Evolutionary conservation across 2,797 vertebrate genomes (phyloP), one percentile per base, ranked within the genome.

Genomic region (Balearica regulorum): DNA sequence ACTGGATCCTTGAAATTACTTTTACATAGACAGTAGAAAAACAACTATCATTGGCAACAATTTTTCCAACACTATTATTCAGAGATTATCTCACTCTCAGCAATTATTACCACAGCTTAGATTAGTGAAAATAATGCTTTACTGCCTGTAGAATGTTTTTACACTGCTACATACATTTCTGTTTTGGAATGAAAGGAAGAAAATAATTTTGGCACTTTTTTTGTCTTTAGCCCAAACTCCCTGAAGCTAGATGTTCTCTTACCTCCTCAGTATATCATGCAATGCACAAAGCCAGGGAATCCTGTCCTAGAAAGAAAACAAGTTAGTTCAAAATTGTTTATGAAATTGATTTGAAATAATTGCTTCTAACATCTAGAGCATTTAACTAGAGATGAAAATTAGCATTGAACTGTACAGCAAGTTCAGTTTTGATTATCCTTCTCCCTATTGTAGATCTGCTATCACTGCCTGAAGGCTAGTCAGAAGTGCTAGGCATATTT

Each of bases 221-320:
- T 44, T 57, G 21, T 57, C 43, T 49, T 64, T 15, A 75, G 24
- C 20, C 29, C 37, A 39, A 64, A 61, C 9, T 49, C 31, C 21
- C 46, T 60, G 64, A 44, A 93, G 41, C 4, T 19, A 21, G 26
- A 28, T 25, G 49, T 49, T 80, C 22, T 95, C 97, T 98, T 98
- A 99, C 99, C 98, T 98, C 86, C 98, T 89, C 85, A 99, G 97
- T 87, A 99, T 95, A 85, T 98, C 97, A 90, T 99, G 99, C 79
- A 99, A 95, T 64, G 91, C 96, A 82, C 98, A 98, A 90, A 99
- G 98, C 99, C 99, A 99, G 10, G 99, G 99, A 33, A 98, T 97
- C 94, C 99, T 98, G 96, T 99, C 99, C 99, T 99, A 83, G 89
- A 97, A 96, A 91, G 16, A 91, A 94, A 97, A 77, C 57, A 97